Conservation (phyloP, 2,888 invertebrate genomes). For the Dioctria rufipes region DNA sequence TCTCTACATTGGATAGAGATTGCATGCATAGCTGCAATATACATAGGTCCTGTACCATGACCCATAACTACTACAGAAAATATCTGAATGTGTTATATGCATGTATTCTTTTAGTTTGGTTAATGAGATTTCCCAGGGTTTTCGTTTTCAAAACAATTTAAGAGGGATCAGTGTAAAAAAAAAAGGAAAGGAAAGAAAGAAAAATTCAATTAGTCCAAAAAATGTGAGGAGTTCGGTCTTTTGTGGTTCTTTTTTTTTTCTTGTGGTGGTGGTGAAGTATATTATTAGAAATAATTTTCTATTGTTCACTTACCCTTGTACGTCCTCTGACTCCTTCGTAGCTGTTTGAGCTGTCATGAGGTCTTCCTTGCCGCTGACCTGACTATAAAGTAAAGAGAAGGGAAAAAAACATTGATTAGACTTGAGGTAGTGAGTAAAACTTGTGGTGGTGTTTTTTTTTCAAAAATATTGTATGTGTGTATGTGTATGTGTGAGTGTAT, state of each 20-base stretch:
- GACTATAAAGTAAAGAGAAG: conserved; percentile 54
- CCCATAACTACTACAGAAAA: not conserved
- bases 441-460: not conserved
- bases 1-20: no score
- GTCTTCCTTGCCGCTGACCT: conserved; percentile 59
- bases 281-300: conserved; percentile 4
- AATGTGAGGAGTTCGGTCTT: not conserved
- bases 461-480: not conserved
- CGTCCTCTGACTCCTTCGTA: conserved; percentile 70
- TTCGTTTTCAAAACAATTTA: conserved; percentile 31
- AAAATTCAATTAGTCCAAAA: conserved; percentile 14
- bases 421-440: not conserved
- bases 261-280: not conserved
- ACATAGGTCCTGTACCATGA: not conserved
- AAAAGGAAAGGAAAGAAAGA: no score
- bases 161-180: conserved; percentile 27
- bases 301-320: conserved; percentile 73
- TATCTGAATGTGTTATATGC: conserved; percentile 11
- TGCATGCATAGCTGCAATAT: no score
- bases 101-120: not conserved
- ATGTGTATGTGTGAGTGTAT: not conserved
- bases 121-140: conserved; percentile 28
- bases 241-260: conserved; percentile 3
- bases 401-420: not conserved
- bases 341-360: conserved; percentile 72